phyloP scores from a whole-genome alignment of 2,797 vertebrate species.

The Distichodus sexfasciatus region DNA sequence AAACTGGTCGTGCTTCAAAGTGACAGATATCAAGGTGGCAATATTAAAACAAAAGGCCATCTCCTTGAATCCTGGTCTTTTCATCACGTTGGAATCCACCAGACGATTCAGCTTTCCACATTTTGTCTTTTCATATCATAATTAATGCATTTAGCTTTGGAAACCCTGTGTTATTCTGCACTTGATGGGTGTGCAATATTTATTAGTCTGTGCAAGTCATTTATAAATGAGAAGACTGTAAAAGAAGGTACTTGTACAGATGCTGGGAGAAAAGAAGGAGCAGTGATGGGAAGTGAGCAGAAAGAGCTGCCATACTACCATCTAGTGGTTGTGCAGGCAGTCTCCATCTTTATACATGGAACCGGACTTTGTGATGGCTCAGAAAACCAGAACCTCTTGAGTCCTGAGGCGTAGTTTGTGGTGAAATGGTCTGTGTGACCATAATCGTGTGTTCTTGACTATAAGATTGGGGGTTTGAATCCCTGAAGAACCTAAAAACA shows the following conservation, averaged over 20 bases:
- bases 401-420: too few relatives aligned
- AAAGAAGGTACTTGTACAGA: slow-evolving; percentile 11
- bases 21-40: not conserved
- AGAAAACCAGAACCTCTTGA: too few relatives aligned
- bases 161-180: not conserved
- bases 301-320: slow-evolving; percentile 66
- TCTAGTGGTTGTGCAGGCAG: slow-evolving; percentile 51
- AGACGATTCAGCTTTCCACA: not conserved
- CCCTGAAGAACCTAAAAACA: too few relatives aligned
- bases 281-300: not conserved
- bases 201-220: slow-evolving; percentile 8
- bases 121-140: slow-evolving; percentile 25
- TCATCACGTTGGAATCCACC: slow-evolving; percentile 11
- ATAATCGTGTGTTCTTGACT: too few relatives aligned
- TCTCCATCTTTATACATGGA: not conserved
- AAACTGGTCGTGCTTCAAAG: not conserved
- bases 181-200: slow-evolving; percentile 7
- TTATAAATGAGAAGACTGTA: slow-evolving; percentile 8
- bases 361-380: too few relatives aligned
- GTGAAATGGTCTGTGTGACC: too few relatives aligned
- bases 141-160: slow-evolving; percentile 19
- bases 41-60: not conserved
- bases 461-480: too few relatives aligned
- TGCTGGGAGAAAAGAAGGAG: not conserved
- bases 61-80: slow-evolving; percentile 10